Conservation (phyloP, 2,888 invertebrate species). For the Acanthosepion pharaonis region DNA sequence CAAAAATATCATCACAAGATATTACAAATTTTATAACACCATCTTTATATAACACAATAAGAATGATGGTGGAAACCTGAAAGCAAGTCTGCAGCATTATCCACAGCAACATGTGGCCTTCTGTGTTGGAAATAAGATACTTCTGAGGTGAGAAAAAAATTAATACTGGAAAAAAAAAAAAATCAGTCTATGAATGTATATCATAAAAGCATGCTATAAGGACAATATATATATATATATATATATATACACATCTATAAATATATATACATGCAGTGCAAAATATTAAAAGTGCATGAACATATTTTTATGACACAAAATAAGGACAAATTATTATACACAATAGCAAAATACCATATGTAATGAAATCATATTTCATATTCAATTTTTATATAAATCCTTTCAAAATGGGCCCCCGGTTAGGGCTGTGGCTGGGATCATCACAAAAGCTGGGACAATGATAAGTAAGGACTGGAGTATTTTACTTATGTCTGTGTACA, state of each 20-base stretch:
- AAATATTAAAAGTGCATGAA: background rate
- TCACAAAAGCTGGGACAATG: background rate
- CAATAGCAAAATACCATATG: background rate
- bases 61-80: background rate
- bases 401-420: slow-evolving; percentile 21
- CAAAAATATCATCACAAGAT: background rate
- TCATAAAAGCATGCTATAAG: background rate
- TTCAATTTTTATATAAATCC: background rate
- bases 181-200: background rate
- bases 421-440: slow-evolving; percentile 12
- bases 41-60: background rate
- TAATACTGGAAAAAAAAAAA: background rate
- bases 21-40: background rate
- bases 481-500: background rate
- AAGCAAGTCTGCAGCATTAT: slow-evolving; percentile 6
- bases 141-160: background rate
- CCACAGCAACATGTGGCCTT: background rate
- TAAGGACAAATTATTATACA: background rate
- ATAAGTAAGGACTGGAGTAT: background rate
- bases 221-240: background rate
- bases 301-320: background rate
- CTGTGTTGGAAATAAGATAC: background rate
- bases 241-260: background rate
- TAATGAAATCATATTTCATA: background rate
- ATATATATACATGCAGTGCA: background rate